A percentile compares a stretch with the other conserved stretches of the same genome.
Conservation (phyloP, 1,140 invertebrate species). For the Zaprionus tsacasi region DNA sequence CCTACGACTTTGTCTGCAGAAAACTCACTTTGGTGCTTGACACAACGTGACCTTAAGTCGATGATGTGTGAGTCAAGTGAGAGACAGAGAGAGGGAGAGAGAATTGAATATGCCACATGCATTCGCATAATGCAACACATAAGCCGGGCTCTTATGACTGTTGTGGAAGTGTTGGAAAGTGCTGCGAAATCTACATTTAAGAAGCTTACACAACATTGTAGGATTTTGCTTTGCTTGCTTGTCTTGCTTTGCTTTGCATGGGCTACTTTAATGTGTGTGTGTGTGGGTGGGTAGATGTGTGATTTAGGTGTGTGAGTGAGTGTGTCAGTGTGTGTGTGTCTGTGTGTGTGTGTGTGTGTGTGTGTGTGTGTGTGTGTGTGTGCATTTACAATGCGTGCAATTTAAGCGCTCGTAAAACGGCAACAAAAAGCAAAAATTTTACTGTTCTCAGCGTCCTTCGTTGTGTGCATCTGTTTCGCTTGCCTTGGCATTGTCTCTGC, state of each 20-base stretch:
- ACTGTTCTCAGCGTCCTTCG: slow-evolving; percentile 30
- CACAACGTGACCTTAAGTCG: neutral
- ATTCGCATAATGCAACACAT: slow-evolving; percentile 6
- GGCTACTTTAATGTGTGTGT: neutral
- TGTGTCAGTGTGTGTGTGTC: neutral
- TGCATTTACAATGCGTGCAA: slow-evolving; percentile 61
- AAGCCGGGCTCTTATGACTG: slow-evolving; percentile 1
- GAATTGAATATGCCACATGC: slow-evolving; percentile 1
- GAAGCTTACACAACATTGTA: slow-evolving; percentile 36
- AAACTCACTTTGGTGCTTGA: neutral
- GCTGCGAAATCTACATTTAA: slow-evolving; percentile 27
- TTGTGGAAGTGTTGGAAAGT: slow-evolving; percentile 8
- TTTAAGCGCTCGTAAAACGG: slow-evolving; percentile 52
- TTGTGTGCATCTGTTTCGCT: neutral
- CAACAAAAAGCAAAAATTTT: slow-evolving; percentile 46
- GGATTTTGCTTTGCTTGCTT: slow-evolving; percentile 20
- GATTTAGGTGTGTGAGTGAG: slow-evolving; percentile 17
- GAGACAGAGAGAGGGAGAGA: neutral
- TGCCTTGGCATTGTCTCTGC: neutral
- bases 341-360: slow-evolving; percentile 5
- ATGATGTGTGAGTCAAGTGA: neutral
- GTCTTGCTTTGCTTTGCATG: slow-evolving; percentile 8
- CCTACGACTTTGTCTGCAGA: neutral
- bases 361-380: slow-evolving; percentile 12
- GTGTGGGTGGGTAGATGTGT: neutral